Conservation (phyloP, 2,113 vertebrate genomes). For the Malurus elegans region DNA sequence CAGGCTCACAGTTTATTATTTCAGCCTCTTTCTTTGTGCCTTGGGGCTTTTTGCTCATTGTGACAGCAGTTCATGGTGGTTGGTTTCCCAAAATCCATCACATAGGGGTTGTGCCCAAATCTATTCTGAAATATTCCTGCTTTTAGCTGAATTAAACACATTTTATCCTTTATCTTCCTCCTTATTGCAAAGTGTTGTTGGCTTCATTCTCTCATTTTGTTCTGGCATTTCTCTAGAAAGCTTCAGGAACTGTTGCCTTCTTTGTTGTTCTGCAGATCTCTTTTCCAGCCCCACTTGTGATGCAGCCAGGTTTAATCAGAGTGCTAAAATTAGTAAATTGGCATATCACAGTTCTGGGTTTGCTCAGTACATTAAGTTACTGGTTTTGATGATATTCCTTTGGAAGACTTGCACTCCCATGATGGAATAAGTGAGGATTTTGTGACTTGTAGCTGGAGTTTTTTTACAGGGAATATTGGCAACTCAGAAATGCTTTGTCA, state of each 20-base stretch:
- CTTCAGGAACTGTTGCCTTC: neutral
- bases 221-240: neutral
- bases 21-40: neutral
- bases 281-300: neutral
- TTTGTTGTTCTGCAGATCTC: neutral
- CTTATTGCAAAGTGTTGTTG: neutral
- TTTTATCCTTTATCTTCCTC: neutral
- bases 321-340: neutral
- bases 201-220: neutral
- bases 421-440: neutral
- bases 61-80: neutral
- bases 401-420: neutral
- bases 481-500: neutral
- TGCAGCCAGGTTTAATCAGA: neutral
- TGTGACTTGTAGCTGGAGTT: neutral
- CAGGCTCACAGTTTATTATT: neutral
- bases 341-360: neutral
- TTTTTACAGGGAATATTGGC: neutral
- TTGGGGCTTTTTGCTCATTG: neutral
- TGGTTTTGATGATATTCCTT: neutral
- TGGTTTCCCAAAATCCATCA: neutral
- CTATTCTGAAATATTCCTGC: neutral
- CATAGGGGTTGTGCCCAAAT: neutral
- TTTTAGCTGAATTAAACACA: neutral
- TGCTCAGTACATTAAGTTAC: neutral